These are phyloP conservation scores for Orgyia antiqua DNA, from an alignment of 2,888 invertebrate genomes.

Conservation along the genomic window DNA sequence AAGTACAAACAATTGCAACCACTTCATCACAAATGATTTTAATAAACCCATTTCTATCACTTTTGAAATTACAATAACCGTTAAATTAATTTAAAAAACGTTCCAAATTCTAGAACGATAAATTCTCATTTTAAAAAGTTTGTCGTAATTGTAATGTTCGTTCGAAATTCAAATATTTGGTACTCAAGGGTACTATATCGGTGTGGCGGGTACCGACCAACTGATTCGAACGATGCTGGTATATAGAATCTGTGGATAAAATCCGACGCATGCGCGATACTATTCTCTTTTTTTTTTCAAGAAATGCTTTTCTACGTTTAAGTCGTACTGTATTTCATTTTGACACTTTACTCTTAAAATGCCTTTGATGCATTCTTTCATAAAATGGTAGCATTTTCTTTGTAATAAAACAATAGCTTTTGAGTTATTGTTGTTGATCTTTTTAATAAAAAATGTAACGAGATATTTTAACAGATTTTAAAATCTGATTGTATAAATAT, in stretches of 20 bases:
- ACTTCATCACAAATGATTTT: slow-evolving; percentile 53
- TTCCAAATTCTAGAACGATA: slow-evolving; percentile 21
- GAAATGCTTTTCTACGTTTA: slow-evolving; percentile 30
- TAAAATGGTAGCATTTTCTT: no score
- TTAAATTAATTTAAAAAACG: slow-evolving; percentile 18
- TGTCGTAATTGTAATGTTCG: no score
- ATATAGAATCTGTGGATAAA: slow-evolving; percentile 29
- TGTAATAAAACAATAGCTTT: no score
- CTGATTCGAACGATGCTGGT: slow-evolving; percentile 27
- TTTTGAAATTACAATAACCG: slow-evolving; percentile 7
- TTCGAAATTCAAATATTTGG: slow-evolving; percentile 24
- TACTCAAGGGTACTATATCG: slow-evolving; percentile 22
- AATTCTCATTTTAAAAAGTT: slow-evolving; percentile 29
- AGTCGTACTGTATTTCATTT: slow-evolving; percentile 42
- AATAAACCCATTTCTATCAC: slow-evolving; percentile 32
- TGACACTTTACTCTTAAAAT: slow-evolving; percentile 35
- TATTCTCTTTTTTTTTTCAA: slow-evolving; percentile 11
- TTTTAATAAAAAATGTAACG: no score
- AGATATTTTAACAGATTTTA: no score
- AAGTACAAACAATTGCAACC: slow-evolving; percentile 47
- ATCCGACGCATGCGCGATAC: slow-evolving; percentile 39
- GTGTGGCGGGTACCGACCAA: slow-evolving; percentile 23
- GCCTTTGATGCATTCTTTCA: slow-evolving; percentile 34
- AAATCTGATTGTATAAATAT: no score
- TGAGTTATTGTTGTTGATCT: no score